Percentiles rank a stretch among this genome's conserved stretches.
Conservation (phyloP, 2,797 vertebrate species). For the Macroramphosus scolopax region DNA sequence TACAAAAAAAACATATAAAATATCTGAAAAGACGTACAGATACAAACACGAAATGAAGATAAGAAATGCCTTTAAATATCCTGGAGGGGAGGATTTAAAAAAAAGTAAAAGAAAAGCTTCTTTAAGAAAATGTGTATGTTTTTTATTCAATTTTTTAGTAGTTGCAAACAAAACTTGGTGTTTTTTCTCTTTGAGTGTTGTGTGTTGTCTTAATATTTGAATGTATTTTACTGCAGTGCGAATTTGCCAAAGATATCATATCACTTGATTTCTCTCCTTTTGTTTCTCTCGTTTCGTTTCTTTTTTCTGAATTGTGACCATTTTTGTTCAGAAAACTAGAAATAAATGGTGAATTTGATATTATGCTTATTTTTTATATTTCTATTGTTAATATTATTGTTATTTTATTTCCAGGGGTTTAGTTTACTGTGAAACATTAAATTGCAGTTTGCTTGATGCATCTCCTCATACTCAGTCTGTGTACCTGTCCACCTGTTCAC, state of each 20-base stretch:
- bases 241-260: slow-evolving; percentile 99
- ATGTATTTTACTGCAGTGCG: slow-evolving; percentile 99
- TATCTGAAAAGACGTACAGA: slow-evolving; percentile 67
- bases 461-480: slow-evolving; percentile 88
- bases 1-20: slow-evolving; percentile 75
- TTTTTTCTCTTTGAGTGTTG: slow-evolving; percentile 89
- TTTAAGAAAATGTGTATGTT: slow-evolving; percentile 96
- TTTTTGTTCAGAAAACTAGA: slow-evolving; percentile 80
- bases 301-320: slow-evolving; percentile 70
- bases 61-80: slow-evolving; percentile 78
- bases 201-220: slow-evolving; percentile 99
- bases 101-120: slow-evolving; percentile 85
- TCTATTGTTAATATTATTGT: slow-evolving; percentile 69
- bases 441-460: slow-evolving; percentile 90
- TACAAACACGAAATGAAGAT: slow-evolving; percentile 68
- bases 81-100: slow-evolving; percentile 78
- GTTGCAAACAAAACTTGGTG: slow-evolving; percentile 90
- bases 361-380: slow-evolving; percentile 73
- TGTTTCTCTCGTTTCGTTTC: slow-evolving; percentile 62
- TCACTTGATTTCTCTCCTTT: slow-evolving; percentile 74
- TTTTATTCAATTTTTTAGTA: slow-evolving; percentile 99
- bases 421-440: slow-evolving; percentile 91
- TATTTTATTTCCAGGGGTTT: slow-evolving; percentile 72
- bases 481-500: slow-evolving; percentile 89
- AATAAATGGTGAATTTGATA: slow-evolving; percentile 88